These are phyloP conservation scores for Polyergus mexicanus DNA, from an alignment of 1,140 invertebrate genomes.

Conservation along the genomic window DNA sequence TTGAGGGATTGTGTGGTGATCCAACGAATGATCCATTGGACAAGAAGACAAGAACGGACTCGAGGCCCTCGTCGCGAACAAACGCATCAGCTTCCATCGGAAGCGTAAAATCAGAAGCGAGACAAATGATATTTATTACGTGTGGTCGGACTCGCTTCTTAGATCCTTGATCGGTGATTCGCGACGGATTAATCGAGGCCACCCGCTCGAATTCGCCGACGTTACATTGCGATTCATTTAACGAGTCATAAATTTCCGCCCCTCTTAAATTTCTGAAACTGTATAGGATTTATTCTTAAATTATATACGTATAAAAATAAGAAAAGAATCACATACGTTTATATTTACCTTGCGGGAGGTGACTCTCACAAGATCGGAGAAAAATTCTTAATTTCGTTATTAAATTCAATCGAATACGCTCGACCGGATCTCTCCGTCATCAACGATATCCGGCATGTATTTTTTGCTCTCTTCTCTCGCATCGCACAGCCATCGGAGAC, in stretches of 20 bases:
- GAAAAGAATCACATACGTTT: not conserved
- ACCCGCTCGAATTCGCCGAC: constrained; percentile 29
- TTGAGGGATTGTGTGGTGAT: not conserved
- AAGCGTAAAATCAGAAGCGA: constrained; percentile 70
- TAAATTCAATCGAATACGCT: not conserved
- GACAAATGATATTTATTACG: constrained; percentile 79
- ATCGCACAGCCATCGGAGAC: constrained; percentile 30
- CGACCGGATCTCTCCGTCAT: not conserved
- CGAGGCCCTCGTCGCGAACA: not conserved
- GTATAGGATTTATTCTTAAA: not conserved
- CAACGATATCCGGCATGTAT: constrained; percentile 42
- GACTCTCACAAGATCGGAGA: not conserved
- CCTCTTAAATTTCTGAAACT: constrained; percentile 9
- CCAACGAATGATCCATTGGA: not conserved
- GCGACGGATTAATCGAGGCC: constrained; percentile 66
- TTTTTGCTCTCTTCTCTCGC: constrained; percentile 60
- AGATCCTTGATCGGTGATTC: constrained; percentile 76
- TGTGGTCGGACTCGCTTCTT: constrained; percentile 56
- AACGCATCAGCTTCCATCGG: constrained; percentile 36
- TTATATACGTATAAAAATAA: not conserved
- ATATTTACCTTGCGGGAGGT: not conserved
- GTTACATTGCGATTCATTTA: constrained; percentile 46
- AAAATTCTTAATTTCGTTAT: not conserved
- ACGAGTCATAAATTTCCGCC: constrained; percentile 39
- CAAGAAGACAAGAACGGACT: too few species aligned